Base-by-base conservation (phyloP, 1,140 invertebrate genomes). In the Piezodorus guildinii region DNA sequence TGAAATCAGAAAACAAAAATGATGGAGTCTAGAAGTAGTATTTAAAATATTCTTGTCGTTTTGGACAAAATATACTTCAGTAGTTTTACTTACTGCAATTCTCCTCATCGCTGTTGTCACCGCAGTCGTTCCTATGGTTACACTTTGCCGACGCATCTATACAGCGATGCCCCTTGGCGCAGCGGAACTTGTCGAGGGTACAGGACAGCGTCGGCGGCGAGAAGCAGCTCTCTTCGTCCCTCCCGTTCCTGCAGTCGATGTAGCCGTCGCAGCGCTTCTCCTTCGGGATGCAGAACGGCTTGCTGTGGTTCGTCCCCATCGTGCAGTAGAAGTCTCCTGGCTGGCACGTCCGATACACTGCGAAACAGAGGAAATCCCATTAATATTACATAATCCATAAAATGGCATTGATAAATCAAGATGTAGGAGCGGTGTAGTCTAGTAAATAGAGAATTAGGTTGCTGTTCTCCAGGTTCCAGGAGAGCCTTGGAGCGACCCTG, bases 181-280 rank as follows among this genome's bases (percentile, higher is more conserved):
- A 96, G 39, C 90, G 81, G 77, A 94, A 95, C 79, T 95, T 90
- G 75, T 93, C 90, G 65, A 93, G 77, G 52, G 83, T 80, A 70
- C 91, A 94, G 21, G 85, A 78, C 8, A 82, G 73, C n/a, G 80
- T 84, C 58, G 73, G 71, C 4, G 78, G 74, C 17, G 74, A 56
- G 17, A 71, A 67, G 73, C 92, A 94, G 60, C 82, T 83, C 56
- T 88, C 83, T 73, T 96, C 93, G 71, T 96, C 93, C 60, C 81
- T 83, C 44, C 87, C 83, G 67, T 90, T 91, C 46, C 93, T 80
- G 74, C 93, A 96, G 72, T 95, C 90, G 68, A 79, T 74, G 73
- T 89, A 93, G 66, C 92, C 93, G 71, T 96, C 88, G 76, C 94
- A 96, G 72, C 81, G 85, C 74, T 93, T 93, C 66, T 86, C 83